These are phyloP conservation scores for Protosalanx chinensis DNA, from an alignment of 2,797 vertebrate genomes.

Conservation along the genomic window DNA sequence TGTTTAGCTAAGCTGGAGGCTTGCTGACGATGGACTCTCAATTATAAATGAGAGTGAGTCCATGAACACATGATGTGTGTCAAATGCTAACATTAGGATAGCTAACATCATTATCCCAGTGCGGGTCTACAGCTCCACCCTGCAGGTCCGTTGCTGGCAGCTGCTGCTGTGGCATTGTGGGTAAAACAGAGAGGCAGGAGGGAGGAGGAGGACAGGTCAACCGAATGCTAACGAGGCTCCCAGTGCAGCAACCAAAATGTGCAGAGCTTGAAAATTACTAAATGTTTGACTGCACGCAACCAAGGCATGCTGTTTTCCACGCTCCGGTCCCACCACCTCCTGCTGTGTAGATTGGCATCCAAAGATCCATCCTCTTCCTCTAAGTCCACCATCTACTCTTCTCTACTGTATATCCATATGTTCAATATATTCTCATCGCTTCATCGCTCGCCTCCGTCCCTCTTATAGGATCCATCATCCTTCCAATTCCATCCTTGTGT, in stretches of 20 bases:
- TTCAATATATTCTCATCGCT: too few relatives aligned
- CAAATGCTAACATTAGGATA: conserved; percentile 33
- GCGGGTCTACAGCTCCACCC: conserved; percentile 13
- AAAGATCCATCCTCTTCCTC: too few relatives aligned
- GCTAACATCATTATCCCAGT: conserved; percentile 45
- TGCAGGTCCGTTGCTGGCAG: conserved; percentile 36
- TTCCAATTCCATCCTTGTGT: too few relatives aligned
- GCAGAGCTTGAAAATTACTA: conserved; percentile 36
- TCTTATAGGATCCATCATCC: too few relatives aligned
- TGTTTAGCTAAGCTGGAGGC: conserved; percentile 20
- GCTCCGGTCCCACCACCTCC: neutral
- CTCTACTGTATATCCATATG: too few relatives aligned
- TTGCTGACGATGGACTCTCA: conserved; percentile 22
- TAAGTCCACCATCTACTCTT: too few relatives aligned
- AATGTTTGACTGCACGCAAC: conserved; percentile 35
- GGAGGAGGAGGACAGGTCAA: conserved; percentile 38
- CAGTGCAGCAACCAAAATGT: conserved; percentile 38
- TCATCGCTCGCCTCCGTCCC: too few relatives aligned
- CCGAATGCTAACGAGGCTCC: conserved; percentile 51
- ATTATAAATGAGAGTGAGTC: conserved; percentile 49
- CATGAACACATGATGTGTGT: conserved; percentile 30
- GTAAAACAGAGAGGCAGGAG: conserved; percentile 16
- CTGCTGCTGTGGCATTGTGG: conserved; percentile 30
- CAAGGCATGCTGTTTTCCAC: neutral
- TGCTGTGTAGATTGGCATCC: neutral